Conservation (phyloP, 2,888 invertebrate genomes). For the Lapara coniferarum region DNA sequence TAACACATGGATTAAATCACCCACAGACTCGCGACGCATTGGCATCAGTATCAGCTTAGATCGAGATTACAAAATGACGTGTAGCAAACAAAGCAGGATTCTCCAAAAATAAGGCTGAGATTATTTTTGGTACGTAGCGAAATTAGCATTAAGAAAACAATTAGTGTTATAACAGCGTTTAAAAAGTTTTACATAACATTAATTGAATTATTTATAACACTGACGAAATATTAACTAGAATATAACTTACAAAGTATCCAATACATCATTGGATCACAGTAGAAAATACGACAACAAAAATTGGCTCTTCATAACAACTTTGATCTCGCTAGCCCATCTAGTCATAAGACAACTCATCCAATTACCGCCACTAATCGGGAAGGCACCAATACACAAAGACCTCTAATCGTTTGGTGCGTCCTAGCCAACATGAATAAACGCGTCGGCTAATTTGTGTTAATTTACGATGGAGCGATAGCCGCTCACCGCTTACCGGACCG, state of each 20-base stretch:
- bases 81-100: background rate
- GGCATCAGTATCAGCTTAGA: background rate
- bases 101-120: background rate
- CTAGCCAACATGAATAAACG: conserved; percentile 41
- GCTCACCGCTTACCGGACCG: conserved; percentile 40
- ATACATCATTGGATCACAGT: too few relatives aligned
- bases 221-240: too few relatives aligned
- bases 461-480: conserved; percentile 68
- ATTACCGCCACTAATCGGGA: conserved; percentile 11
- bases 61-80: background rate
- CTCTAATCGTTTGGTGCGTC: conserved; percentile 29
- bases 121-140: background rate
- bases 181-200: too few relatives aligned
- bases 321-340: background rate
- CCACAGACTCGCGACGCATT: background rate
- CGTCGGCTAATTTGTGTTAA: conserved; percentile 67
- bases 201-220: too few relatives aligned
- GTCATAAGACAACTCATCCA: conserved; percentile 1
- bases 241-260: too few relatives aligned
- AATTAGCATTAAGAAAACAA: background rate
- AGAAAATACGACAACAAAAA: too few relatives aligned
- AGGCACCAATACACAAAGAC: background rate
- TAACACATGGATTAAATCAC: conserved; percentile 6
- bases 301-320: background rate
- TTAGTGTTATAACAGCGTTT: background rate